Base-by-base conservation (phyloP, 1,140 invertebrate genomes). In the Goniozus legneri region DNA sequence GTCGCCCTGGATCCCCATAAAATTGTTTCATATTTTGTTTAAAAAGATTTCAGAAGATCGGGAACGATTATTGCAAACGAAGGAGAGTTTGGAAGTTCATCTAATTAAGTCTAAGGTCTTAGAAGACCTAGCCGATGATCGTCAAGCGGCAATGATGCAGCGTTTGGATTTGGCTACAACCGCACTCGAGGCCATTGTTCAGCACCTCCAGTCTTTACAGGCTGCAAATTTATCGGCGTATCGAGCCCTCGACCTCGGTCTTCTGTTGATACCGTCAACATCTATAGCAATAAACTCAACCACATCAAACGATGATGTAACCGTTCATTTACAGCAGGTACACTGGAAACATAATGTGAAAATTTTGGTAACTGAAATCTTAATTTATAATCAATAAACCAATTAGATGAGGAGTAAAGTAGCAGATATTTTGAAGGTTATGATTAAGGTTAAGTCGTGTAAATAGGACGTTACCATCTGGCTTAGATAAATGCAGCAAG, bases 51-150 rank as follows among this genome's bases (percentile, higher is more conserved):
- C n/a, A 33, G 13, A 15, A 8, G 15, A 30, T 15, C 14, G 40
- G 8, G 16, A 24, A 21, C 12, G 22, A 37, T 24, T 32, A 10
- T 48, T 43, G 30, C 20, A 44, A 44, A 20, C 50, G 22, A 18
- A 41, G 14, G 51, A 57, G 36, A 57, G 31, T 27, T 40, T 59
- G 31, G 47, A 52, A 16, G 15, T 59, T 8, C 31, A 50, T 15
- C 44, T 62, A 16, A 44, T 52, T 33, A 42, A 24, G 8, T 59
- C 32, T 15, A 46, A 62, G 49, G 51, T 62, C 10, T 46, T 60
- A 19, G 54, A 62, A 19, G 32, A 51, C 35, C 8, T 55, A 13
- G 42, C 43, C 2, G 54, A 50, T 4, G 57, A 62, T 40, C 48
- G 30, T 21, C 50, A 48, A 47, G 13, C 39, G 10, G 39, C 41